A percentile compares a stretch with the other conserved stretches of the same genome.
phyloP scores from a whole-genome alignment of 2,113 vertebrate species.

The Chrysemys picta region DNA sequence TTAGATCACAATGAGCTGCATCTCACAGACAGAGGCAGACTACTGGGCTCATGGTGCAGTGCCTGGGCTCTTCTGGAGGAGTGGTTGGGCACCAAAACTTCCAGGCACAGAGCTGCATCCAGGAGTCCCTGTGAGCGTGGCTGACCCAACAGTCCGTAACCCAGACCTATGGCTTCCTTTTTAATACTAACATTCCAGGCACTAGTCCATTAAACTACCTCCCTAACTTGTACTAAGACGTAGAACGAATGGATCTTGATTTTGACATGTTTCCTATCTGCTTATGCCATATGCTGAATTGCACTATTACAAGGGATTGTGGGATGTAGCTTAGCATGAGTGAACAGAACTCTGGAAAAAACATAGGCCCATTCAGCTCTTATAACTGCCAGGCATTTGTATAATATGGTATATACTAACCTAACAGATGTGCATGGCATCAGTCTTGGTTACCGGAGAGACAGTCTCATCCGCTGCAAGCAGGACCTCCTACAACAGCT shows the following conservation, averaged over 20 bases:
- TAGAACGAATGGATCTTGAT: too few relatives aligned
- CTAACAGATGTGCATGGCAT: background rate
- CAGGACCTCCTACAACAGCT: background rate
- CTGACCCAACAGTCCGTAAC: background rate
- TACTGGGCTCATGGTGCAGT: background rate
- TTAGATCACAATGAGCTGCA: background rate
- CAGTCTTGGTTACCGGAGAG: background rate
- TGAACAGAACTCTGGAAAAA: background rate
- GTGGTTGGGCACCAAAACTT: background rate
- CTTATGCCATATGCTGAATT: too few relatives aligned
- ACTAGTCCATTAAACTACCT: background rate
- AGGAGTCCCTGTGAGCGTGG: fast-evolving
- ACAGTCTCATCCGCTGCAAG: background rate
- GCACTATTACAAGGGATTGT: background rate
- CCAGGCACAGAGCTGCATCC: background rate
- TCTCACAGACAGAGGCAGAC: background rate
- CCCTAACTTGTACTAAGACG: background rate
- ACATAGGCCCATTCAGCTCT: background rate
- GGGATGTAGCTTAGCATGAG: background rate
- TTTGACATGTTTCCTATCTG: too few relatives aligned
- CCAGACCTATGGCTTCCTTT: background rate
- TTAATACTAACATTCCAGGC: background rate
- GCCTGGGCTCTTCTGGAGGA: background rate
- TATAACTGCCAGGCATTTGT: background rate
- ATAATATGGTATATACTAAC: background rate